Evolutionary conservation across 2,888 invertebrate species (phyloP).

Genomic region (Ephialtes manifestator): DNA sequence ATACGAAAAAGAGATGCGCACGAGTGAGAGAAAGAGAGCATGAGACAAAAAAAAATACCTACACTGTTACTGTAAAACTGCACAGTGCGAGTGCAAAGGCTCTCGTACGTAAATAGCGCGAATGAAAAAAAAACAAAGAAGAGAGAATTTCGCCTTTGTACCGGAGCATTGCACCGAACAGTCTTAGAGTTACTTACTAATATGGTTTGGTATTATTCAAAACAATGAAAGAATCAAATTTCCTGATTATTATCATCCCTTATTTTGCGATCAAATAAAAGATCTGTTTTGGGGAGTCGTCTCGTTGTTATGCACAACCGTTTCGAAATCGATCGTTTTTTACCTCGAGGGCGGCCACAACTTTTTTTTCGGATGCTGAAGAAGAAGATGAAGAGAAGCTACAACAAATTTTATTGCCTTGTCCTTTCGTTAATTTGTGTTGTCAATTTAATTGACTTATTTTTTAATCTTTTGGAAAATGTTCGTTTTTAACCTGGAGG

Average conservation of each 20-base stretch:
- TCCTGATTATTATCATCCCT: constrained; percentile 82
- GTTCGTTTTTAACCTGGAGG: background rate
- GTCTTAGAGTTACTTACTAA: constrained; percentile 82
- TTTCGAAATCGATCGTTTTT: constrained; percentile 48
- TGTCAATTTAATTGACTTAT: no score
- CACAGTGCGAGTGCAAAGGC: constrained; percentile 80
- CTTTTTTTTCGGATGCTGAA: background rate
- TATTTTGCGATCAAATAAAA: constrained; percentile 83
- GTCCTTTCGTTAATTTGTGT: no score
- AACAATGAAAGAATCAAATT: constrained; percentile 83
- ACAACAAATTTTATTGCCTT: background rate
- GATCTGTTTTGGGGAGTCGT: constrained; percentile 83
- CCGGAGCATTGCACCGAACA: constrained; percentile 78
- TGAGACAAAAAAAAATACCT: constrained; percentile 71
- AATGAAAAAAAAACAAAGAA: constrained; percentile 20
- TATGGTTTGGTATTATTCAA: constrained; percentile 82
- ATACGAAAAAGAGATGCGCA: constrained; percentile 47
- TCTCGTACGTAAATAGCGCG: constrained; percentile 72
- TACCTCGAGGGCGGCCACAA: background rate
- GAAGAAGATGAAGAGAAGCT: constrained; percentile 1
- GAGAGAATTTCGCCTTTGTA: constrained; percentile 71
- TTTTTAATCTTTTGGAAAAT: no score
- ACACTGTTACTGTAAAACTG: constrained; percentile 81
- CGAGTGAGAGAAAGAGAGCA: constrained; percentile 68
- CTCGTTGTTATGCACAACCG: constrained; percentile 46